Base-by-base conservation (phyloP, 2,797 vertebrate genomes). In the Sebastiscus tertius region DNA sequence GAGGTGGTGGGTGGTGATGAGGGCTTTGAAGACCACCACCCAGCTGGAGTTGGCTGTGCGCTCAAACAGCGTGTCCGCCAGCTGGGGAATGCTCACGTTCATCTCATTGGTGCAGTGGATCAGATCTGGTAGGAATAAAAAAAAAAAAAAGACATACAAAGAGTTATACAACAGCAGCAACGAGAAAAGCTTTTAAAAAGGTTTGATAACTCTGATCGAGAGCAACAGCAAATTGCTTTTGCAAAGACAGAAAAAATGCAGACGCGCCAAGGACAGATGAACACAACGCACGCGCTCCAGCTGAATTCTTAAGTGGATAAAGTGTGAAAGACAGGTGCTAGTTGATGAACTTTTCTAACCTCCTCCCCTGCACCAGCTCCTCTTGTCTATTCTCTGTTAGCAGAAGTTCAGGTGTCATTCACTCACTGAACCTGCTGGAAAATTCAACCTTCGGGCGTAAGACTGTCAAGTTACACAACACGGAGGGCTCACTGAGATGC, bases 21-120 rank as follows among this genome's bases (percentile, higher is more conserved):
- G 97, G 88, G 97, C 97, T 95, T 99, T 99, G 94, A 99, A 98
- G 78, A 99, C 98, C 89, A 99, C 98, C 88, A 98, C 97, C 97
- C 98, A 99, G 94, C 96, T 99, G 91, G 96, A 97, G 95, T 96
- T 98, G 69, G 95, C 93, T 14, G 97, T 96, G 90, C 97, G 95
- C 86, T 97, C 96, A 76, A 97, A 97, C 78, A 99, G 96, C 0
- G 96, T 94, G 90, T 99, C 96, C 6, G 97, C 97, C 94, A 99
- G 92, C 93, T 96, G 97, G 6, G 97, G 96, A 85, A 98, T 97
- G 86, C 95, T 98, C 94, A 97, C 96, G 87, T 98, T 98, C 96
- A 98, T 98, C 96, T 97, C 96, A 81, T 98, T 99, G 93, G 97
- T 97, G 95, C 97, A 98, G 87, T 97, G 96, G 92, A 97, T 97